Base-by-base conservation (phyloP, 2,113 vertebrate species). In the Panurus biarmicus region DNA sequence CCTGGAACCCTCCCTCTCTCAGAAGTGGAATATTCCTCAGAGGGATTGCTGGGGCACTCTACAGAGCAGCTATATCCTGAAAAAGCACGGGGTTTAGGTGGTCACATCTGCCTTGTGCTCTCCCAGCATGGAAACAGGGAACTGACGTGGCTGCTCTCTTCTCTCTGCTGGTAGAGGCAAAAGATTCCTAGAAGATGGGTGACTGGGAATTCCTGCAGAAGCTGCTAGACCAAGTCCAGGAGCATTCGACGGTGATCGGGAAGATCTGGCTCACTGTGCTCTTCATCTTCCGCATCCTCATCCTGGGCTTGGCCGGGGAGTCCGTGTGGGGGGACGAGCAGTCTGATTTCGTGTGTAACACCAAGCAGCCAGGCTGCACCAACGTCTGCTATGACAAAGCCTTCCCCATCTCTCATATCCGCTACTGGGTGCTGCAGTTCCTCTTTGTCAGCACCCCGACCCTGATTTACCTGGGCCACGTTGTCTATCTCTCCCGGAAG, bases 281-380 rank as follows among this genome's bases (percentile, higher is more conserved):
- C 71, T 99, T 99, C 98, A 98, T 99, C 94, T 99, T 99, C 96
- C 98, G 99, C 50, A 98, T 99, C 96, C 98, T 99, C 94, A 98
- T 99, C 51, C 97, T 99, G 91, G 98, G 98, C 89, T 96, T 99
- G 9, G 99, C 99, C 0, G 98, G 98, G 0, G 99, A 99, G 93
- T 99, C 99, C 0, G 99, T 99, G 25, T 99, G 99, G 99, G 99
- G 99, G 7, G 99, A 99, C 2, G 99, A 99, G 95, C 99, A 99
- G 96, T 97, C 97, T 0, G 98, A 98, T 82, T 99, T 99, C 0
- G 94, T 98, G n/a, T 99, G 99, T 85, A 99, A 99, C 96, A 99
- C 99, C 6, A 92, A 64, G 36, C 99, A 99, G 96, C 99, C 99
- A 0, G 99, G 99, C 89, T 99, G 99, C 93, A 97, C 98, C 56